Base-by-base conservation (phyloP, 2,888 invertebrate species). In the Leucoma salicis region DNA sequence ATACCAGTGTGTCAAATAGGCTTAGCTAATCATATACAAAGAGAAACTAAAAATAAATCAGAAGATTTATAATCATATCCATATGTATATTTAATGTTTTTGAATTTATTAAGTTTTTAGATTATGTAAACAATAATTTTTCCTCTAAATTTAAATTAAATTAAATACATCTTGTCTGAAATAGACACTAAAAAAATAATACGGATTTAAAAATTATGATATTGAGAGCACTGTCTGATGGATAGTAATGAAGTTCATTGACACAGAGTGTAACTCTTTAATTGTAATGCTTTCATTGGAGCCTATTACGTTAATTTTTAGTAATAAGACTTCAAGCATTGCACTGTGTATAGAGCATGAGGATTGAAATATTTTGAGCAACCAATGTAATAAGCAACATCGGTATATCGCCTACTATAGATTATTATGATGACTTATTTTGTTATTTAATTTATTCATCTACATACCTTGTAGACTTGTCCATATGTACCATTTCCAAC, bases 401-500 rank as follows among this genome's bases (percentile, higher is more conserved):
- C 53, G 35, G 45, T 42, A 38, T 42, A 48, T 37, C 14, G 36
- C 29, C n/a, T 3, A 14, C 31, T 38, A 39, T 34, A 49, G 39
- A 42, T 43, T 49, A 54, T 39, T 53, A 50, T 44, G 41, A 46
- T 42, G 39, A 36, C 29, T 39, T 39, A 46, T 52, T 61, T 36
- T 47, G 42, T 45, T 49, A 56, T 48, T 31, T 45, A 49, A 46
- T 48, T 2, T 13, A 29, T 13, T 29, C 21, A 29, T 29, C 29
- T 29, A 74, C 74, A 62, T 83, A 98, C 98, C 95, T 99, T 99
- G 89, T 99, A 99, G 46, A 99, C 99, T 92, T 99, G 99, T 64
- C 99, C 99, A 90, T 99, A 99, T 40, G 99, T 99, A 77, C 99
- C 99, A 96, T 99, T 99, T 81, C 99, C 99, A 61, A 99, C 99